Evolutionary conservation across 2,113 vertebrate species (phyloP), one percentile per base, ranked within the genome.

Genomic region (Rhineura floridana): DNA sequence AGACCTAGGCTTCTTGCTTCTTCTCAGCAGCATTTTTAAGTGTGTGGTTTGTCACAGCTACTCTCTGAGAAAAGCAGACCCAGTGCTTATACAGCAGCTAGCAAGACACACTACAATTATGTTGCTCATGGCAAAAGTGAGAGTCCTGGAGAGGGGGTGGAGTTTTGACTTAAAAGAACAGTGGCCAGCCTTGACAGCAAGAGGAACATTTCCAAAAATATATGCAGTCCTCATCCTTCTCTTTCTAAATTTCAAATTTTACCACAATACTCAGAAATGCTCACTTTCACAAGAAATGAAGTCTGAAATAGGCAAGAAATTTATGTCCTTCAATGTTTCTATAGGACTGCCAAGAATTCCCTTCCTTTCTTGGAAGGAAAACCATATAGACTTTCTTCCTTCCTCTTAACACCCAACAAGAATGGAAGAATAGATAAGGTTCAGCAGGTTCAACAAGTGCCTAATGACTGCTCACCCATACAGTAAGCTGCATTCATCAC

Each of bases 51-150:
- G 87, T 91, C 63, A 88, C 15, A 92, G 48, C 39, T 86, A 52
- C 78, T 87, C 89, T 73, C 48, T 91, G 30, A 93, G 75, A 93
- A 91, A 59, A 91, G 93, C 25, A 76, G 25, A 93, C 1, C 79
- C 19, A 86, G 70, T 48, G 52, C 10, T 87, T 59, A 84, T 55
- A n/a, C n/a, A 81, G 33, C 1, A 85, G 78, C 6, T 2, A 89
- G 85, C 25, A 89, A 85, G 87, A 62, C 42, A 62, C 42, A 83
- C 36, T 86, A 89, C 36, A 76, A 50, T 93, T 23, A 52, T 21
- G 6, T 87, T 59, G 77, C 50, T 86, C 82, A 86, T 86, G 25
- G 62, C 12, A 94, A 86, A 63, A 77, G 42, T 63, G 28, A 85
- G 17, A 63, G 36, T 4, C 63, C 48, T 77, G n/a, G 11, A 6